A percentile compares a stretch with the other conserved stretches of the same genome.
phyloP scores from a whole-genome alignment of 2,888 invertebrate species.

The Lycaena phlaeas region DNA sequence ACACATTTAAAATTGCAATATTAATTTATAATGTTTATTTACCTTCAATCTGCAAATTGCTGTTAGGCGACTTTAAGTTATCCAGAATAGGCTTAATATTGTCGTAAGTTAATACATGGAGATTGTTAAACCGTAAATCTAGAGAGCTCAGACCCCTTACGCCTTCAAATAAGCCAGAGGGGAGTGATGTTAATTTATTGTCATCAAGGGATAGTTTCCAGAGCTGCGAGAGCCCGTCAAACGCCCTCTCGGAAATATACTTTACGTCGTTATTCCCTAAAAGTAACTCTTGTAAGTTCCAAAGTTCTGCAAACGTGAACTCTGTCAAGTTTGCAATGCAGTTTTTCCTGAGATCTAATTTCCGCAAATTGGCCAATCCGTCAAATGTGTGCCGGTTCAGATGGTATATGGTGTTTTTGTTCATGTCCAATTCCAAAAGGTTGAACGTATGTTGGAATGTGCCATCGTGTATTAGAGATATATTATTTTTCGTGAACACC shows the following conservation, averaged over 20 bases:
- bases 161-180: slow-evolving; percentile 81
- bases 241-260: slow-evolving; percentile 83
- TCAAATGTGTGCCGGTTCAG: slow-evolving; percentile 84
- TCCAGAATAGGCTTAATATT: slow-evolving; percentile 84
- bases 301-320: slow-evolving; percentile 84
- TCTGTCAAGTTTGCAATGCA: slow-evolving; percentile 84
- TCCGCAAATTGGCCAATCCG: slow-evolving; percentile 81
- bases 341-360: slow-evolving; percentile 83
- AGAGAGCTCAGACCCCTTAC: slow-evolving; percentile 80
- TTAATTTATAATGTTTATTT: too few relatives aligned
- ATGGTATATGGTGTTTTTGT: slow-evolving; percentile 81
- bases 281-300: slow-evolving; percentile 79
- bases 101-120: slow-evolving; percentile 83
- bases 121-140: slow-evolving; percentile 83
- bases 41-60: slow-evolving; percentile 85
- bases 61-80: slow-evolving; percentile 82
- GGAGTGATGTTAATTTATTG: slow-evolving; percentile 81
- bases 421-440: slow-evolving; percentile 85
- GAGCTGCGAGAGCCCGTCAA: slow-evolving; percentile 82
- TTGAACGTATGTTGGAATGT: slow-evolving; percentile 83
- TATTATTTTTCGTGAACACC: slow-evolving; percentile 87
- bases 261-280: slow-evolving; percentile 80
- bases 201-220: slow-evolving; percentile 81
- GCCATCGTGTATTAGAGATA: slow-evolving; percentile 87
- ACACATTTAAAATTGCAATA: too few relatives aligned